Conservation (phyloP, 2,113 vertebrate species). For the Passer domesticus region DNA sequence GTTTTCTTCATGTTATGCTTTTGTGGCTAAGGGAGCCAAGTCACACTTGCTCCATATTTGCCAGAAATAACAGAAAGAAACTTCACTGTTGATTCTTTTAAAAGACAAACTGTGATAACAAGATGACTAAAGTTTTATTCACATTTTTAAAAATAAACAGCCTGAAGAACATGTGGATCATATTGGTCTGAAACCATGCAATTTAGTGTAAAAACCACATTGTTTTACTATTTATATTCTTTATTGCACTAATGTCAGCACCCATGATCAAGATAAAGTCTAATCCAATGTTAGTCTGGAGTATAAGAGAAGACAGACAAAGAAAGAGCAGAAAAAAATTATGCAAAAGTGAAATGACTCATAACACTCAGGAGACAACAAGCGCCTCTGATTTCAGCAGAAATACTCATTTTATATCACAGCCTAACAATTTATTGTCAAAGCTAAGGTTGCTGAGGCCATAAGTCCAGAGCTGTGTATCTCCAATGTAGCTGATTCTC, state of each 20-base stretch:
- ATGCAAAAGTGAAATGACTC: background rate
- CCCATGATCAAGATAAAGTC: background rate
- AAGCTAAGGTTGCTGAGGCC: background rate
- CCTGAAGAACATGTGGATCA: background rate
- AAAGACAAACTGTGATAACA: background rate
- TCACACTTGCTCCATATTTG: background rate
- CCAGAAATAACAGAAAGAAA: slow-evolving; percentile 4
- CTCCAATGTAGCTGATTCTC: background rate
- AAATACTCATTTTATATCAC: background rate
- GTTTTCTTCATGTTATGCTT: background rate
- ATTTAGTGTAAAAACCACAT: background rate
- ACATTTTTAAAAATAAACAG: background rate
- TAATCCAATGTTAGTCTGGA: background rate
- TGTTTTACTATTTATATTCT: background rate
- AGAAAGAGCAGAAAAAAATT: background rate
- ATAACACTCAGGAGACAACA: background rate
- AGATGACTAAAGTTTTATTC: background rate
- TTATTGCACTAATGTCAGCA: background rate
- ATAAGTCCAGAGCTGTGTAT: background rate
- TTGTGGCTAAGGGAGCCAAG: background rate
- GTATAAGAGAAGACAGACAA: background rate
- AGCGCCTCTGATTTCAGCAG: background rate
- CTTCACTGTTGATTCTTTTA: background rate
- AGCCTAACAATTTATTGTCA: background rate
- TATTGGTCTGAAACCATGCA: background rate